Base-by-base conservation (phyloP, 2,797 vertebrate genomes). In the Craterocephalus amniculus region DNA sequence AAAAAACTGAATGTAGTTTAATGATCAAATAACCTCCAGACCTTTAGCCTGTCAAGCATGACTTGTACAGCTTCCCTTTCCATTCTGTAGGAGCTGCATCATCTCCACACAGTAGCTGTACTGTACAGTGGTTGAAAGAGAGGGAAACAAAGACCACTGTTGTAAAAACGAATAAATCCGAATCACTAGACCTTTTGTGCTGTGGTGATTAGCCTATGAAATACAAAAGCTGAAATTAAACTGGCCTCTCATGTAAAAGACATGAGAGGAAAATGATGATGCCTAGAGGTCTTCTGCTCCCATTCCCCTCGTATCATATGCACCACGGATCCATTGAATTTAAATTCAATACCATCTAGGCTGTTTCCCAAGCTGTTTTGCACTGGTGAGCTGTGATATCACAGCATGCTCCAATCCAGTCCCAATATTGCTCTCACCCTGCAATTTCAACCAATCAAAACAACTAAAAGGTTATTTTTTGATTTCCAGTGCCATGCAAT, bases 341-440 rank as follows among this genome's bases (percentile, higher is more conserved):
- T 89, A 90, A 90, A 91, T 91, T 93, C 87, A 91, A 91, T 91
- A 90, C 85, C 72, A 90, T 87, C 84, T 63, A 40, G 73, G 83
- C 87, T 88, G 85, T 88, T 91, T 90, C 83, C 88, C 80, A 71
- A 85, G 85, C 62, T 68, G 90, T 83, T 83, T 72, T 83, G 89
- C 84, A 88, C 87, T 91, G 90, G 43, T 91, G 92, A 92, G 85
- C 93, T 91, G 87, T 88, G 91, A 91, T 74, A 92, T 92, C 86
- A 84, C 74, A 68, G 74, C 32, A 75, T 82, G 81, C 82, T 90
- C 84, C 83, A 87, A 90, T 83, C 83, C 84, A 84, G 87, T 35
- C 63, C 71, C 5, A 63, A 35, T 38, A 63, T 66, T 66, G 49
- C 59, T 72, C 81, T 71, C 63, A 57, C 59, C 8, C 71, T 55